A percentile compares a stretch with the other conserved stretches of the same genome.
Conservation (phyloP, 2,113 vertebrate genomes). For the Megalops atlanticus region DNA sequence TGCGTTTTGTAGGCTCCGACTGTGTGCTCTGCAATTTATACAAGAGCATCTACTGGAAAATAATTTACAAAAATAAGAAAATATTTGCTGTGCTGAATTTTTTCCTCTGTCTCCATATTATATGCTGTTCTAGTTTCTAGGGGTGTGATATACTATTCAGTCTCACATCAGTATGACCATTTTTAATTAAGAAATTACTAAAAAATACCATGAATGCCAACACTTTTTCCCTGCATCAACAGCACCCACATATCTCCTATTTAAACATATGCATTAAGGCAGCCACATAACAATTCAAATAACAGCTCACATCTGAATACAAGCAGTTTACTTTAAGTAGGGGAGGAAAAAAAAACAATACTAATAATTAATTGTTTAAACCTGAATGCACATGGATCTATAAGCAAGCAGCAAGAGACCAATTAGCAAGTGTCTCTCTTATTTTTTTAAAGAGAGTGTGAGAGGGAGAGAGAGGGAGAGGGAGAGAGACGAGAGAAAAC, state of each 20-base stretch:
- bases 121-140: too few species aligned
- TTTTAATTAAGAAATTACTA: too few species aligned
- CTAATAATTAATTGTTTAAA: conserved; percentile 36
- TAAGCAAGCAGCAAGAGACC: conserved; percentile 77
- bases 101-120: too few species aligned
- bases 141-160: too few species aligned
- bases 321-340: neutral
- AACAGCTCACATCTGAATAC: neutral
- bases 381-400: conserved; percentile 68
- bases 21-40: conserved; percentile 42
- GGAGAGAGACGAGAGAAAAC: conserved; percentile 60
- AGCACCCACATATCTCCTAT: neutral
- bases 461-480: conserved; percentile 55
- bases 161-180: too few species aligned
- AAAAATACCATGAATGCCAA: too few species aligned
- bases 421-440: conserved; percentile 77
- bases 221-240: neutral
- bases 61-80: too few species aligned
- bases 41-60: neutral
- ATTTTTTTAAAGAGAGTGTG: conserved; percentile 61
- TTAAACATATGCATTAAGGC: neutral
- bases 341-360: conserved; percentile 45
- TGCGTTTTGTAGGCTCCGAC: conserved; percentile 47
- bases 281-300: neutral
- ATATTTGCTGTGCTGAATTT: too few species aligned